Evolutionary conservation across 2,888 invertebrate genomes (phyloP).

Genomic region (Synergus itoensis): DNA sequence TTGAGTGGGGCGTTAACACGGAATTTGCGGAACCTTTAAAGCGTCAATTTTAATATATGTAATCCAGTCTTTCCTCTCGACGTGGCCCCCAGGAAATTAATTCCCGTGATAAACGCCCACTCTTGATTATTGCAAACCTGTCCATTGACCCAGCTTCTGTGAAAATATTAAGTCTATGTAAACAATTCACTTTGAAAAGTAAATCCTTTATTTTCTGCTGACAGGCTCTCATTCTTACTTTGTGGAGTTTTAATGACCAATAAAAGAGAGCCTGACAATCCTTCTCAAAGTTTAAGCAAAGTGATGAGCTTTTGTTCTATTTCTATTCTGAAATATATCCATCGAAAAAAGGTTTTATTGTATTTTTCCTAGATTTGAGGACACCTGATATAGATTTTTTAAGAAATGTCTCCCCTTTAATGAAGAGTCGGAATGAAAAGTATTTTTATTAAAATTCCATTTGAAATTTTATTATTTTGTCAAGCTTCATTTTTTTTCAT

Average conservation of each 20-base stretch:
- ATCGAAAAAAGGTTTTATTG: not conserved
- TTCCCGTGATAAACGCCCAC: not conserved
- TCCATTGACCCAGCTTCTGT: not conserved
- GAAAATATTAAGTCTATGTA: not conserved
- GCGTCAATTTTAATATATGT: not conserved
- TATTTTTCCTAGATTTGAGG: not conserved
- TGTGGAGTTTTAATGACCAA: not conserved
- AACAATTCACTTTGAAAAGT: not conserved
- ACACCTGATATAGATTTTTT: not conserved
- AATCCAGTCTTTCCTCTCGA: not conserved
- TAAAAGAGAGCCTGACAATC: not conserved
- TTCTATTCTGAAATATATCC: not conserved
- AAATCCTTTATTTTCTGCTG: not conserved
- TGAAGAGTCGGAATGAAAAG: not conserved
- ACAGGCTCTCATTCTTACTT: not conserved
- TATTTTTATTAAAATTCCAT: constrained; percentile 8
- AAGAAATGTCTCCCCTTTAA: not conserved
- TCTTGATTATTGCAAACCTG: not conserved
- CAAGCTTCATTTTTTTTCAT: not conserved
- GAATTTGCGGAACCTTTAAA: not conserved
- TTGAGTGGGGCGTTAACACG: not conserved
- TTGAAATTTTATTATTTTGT: not conserved
- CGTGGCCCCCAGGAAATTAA: not conserved
- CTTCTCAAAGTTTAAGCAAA: not conserved
- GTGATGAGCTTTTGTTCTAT: not conserved